Base-by-base conservation (phyloP, 2,797 vertebrate genomes). In the Lates japonicus region DNA sequence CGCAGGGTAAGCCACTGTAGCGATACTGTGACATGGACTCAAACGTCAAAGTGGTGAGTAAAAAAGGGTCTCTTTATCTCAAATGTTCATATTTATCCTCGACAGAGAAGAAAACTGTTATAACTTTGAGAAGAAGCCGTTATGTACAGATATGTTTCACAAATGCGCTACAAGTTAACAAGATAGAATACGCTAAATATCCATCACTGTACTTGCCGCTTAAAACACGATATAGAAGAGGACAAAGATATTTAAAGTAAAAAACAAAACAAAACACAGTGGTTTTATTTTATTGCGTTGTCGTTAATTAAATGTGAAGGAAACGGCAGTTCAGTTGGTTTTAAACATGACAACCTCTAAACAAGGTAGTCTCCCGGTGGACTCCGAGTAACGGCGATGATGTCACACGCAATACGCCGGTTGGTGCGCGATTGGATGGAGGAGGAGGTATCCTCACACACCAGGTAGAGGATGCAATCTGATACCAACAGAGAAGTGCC, bases 31-130 rank as follows among this genome's bases (percentile, higher is more conserved):
- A 65, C 33, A 94, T 92, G 93, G 92, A 93, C 12, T 74, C 22
- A 90, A 85, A 70, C 82, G 83, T 4, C 90, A 91, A 37, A 92
- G 86, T 25, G 88, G 93, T 94, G 83, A 92, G 93, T 89, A n/a
- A n/a, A 70, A n/a, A 17, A 19, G 20, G 9, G 16, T 37, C 41
- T 63, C 13, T 57, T 46, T 41, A 48, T 59, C 10, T 19, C 35
- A 25, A 37, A 20, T 22, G 25, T 44, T 39, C 13, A 14, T 49
- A 19, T 63, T 22, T 37, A 14, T 44, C 31, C 20, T 2, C 37
- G 3, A 35, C 62, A 48, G 51, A 80, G 19, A 55, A 8, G 2
- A 20, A 51, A 54, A 58, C 16, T 19, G 33, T 29, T n/a, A 33
- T 4, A 66, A 75, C 73, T 78, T 57, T 20, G 13, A 19, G 9